These are phyloP conservation scores for Momotus momota DNA, from an alignment of 2,797 vertebrate species.

Conservation along the genomic window DNA sequence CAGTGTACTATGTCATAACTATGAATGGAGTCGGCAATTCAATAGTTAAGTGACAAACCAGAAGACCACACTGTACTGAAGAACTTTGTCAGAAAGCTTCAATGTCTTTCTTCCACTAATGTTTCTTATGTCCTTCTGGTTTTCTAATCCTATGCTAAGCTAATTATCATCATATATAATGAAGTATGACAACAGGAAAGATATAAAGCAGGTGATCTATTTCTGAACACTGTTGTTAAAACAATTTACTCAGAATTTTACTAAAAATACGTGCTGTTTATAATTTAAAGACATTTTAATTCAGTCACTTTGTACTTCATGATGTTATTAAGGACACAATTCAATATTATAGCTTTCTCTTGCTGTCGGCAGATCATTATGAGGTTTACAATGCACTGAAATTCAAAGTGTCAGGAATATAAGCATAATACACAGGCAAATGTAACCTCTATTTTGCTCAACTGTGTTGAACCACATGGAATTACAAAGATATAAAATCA, in stretches of 20 bases:
- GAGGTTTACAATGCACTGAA: background rate
- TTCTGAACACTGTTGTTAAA: constrained; percentile 10
- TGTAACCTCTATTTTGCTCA: background rate
- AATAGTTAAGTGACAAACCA: background rate
- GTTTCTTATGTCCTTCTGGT: background rate
- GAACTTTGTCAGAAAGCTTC: background rate
- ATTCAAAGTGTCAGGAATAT: background rate
- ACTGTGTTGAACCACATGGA: background rate
- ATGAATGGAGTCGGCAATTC: background rate
- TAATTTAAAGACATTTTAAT: constrained; percentile 25
- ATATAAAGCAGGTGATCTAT: background rate
- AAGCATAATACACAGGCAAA: background rate
- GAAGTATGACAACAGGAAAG: background rate
- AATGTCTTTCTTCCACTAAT: background rate
- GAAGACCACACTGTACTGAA: background rate
- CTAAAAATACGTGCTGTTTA: background rate
- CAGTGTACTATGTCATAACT: fast-evolving
- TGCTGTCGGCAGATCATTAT: background rate
- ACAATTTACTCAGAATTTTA: background rate
- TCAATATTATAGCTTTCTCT: background rate
- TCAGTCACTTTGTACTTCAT: background rate
- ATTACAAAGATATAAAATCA: background rate
- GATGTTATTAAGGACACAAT: background rate
- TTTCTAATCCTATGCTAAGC: background rate
- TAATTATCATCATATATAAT: background rate